These are phyloP conservation scores for Drosophila formosana DNA, from an alignment of 2,888 invertebrate genomes.

Conservation along the genomic window DNA sequence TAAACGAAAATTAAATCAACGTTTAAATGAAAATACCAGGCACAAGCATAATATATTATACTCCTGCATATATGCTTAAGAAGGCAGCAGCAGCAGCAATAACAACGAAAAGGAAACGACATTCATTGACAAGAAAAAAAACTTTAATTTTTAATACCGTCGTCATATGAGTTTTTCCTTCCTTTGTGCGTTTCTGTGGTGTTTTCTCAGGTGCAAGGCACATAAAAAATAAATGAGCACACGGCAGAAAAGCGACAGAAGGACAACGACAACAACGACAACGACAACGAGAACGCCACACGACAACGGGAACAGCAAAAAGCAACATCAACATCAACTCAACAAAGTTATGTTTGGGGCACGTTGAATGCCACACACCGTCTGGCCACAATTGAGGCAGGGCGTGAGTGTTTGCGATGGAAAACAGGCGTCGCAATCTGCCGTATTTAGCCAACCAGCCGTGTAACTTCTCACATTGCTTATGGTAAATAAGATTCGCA, in stretches of 20 bases:
- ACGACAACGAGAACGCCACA: slow-evolving; percentile 2
- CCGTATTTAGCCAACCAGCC: slow-evolving; percentile 51
- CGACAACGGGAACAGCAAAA: slow-evolving; percentile 23
- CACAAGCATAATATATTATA: slow-evolving; percentile 25
- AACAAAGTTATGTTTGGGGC: slow-evolving; percentile 43
- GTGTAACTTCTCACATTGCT: slow-evolving; percentile 51
- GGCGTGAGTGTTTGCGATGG: neutral
- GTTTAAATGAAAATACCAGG: slow-evolving; percentile 40
- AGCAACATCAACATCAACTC: slow-evolving; percentile 8
- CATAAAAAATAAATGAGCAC: slow-evolving; percentile 71
- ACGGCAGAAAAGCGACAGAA: slow-evolving; percentile 29
- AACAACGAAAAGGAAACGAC: slow-evolving; percentile 40
- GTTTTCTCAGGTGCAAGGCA: slow-evolving; percentile 66
- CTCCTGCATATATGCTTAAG: neutral
- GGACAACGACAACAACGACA: slow-evolving; percentile 22
- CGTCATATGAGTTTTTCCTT: slow-evolving; percentile 33
- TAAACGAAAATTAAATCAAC: slow-evolving; percentile 56
- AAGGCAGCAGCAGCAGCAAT: slow-evolving; percentile 21
- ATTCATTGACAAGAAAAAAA: slow-evolving; percentile 64
- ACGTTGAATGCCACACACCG: slow-evolving; percentile 33
- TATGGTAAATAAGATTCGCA: slow-evolving; percentile 40
- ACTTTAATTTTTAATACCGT: slow-evolving; percentile 71
- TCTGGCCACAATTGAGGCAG: slow-evolving; percentile 38
- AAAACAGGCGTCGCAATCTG: slow-evolving; percentile 32
- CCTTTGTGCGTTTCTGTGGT: slow-evolving; percentile 35